Conservation (phyloP, 2,888 invertebrate species). For the Diplolepis rosae region DNA sequence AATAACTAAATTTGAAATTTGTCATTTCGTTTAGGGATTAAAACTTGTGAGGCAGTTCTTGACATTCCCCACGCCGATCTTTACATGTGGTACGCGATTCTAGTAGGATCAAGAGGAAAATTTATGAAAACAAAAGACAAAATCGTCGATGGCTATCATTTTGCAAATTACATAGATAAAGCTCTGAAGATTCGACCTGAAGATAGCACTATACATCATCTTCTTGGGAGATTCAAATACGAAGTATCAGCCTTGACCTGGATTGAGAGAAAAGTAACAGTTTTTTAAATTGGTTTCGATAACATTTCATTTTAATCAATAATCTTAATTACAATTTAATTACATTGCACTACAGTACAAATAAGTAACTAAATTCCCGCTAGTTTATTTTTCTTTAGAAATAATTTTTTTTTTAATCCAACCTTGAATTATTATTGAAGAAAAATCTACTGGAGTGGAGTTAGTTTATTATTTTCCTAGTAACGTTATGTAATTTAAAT, state of each 20-base stretch:
- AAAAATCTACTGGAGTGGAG: too few species aligned
- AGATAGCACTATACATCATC: conserved; percentile 80
- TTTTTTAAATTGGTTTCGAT: too few species aligned
- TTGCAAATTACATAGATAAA: conserved; percentile 81
- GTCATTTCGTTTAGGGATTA: conserved; percentile 75
- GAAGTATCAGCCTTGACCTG: conserved; percentile 80
- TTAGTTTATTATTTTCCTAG: too few species aligned
- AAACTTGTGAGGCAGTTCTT: conserved; percentile 77
- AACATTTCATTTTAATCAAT: too few species aligned
- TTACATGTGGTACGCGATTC: conserved; percentile 85
- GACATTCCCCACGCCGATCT: conserved; percentile 76
- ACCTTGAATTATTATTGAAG: too few species aligned
- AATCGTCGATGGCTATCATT: conserved; percentile 79
- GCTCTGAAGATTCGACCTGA: conserved; percentile 78
- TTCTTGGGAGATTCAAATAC: conserved; percentile 82
- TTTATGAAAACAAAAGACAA: conserved; percentile 79
- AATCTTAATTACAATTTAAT: too few species aligned
- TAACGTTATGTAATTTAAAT: too few species aligned
- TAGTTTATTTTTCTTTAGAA: too few species aligned
- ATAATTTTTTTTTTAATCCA: conserved; percentile 28
- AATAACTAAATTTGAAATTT: too few species aligned
- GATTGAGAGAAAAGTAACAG: conserved; percentile 77
- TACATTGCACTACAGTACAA: too few species aligned
- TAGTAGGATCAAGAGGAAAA: conserved; percentile 79
- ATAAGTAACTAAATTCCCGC: too few species aligned